Evolutionary conservation across 2,113 vertebrate species (phyloP), one percentile per base, ranked within the genome.

Genomic region (Gorsachius goisagi): DNA sequence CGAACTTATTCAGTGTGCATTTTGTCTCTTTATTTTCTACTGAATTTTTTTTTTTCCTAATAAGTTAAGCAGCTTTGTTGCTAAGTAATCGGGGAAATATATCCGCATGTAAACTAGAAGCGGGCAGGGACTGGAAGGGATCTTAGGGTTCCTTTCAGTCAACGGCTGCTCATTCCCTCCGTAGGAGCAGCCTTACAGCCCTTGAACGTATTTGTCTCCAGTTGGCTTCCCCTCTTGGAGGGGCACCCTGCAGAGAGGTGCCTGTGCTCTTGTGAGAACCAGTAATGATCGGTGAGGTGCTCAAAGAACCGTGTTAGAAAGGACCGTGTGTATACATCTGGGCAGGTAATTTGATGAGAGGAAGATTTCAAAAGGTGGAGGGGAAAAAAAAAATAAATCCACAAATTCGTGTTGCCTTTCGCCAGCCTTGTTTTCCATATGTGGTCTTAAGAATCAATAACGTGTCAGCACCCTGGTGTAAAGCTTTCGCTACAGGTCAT

Each of bases 401-500:
- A 56, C 56, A 45, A 41, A 73, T 72, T 75, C 88, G 11, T 81
- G n/a, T 85, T 90, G 83, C 41, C 27, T 92, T 86, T 94, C 95
- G 63, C 67, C 67, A 89, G 71, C 30, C 33, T 88, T 83, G 56
- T 78, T 93, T 97, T 92, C 95, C 62, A 47, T 88, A 56, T 5
- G 13, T 80, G 49, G 72, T 90, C 60, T 88, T 91, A 69, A 77
- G 79, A 96, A 97, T 96, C 96, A 89, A 94, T 96, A 93, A 80
- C 9, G 49, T 94, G 88, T 95, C 91, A 94, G 94, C 86, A 91
- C 53, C 78, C 88, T 82, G 73, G 85, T 97, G 90, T 89, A 97
- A 96, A 94, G 79, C 88, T 96, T 96, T 94, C 92, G 69, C 90
- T 97, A 93, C 90, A 85, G 95, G 96, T 97, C 78, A 93, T 84